Evolutionary conservation across 2,888 invertebrate species (phyloP).

Genomic region (Empis stercorea): DNA sequence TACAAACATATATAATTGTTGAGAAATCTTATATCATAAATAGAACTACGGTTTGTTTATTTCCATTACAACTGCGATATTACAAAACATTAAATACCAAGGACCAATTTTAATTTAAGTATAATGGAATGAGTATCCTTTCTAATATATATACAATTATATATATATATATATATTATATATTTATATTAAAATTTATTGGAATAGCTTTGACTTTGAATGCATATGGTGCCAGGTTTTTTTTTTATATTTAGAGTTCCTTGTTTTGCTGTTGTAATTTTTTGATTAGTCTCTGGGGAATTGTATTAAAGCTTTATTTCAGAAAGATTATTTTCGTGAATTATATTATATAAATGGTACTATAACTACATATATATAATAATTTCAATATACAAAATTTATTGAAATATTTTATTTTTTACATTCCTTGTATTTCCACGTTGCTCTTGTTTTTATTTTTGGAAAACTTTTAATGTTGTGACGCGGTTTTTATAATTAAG

Average conservation of each 20-base stretch:
- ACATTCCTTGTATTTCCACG: too few species aligned
- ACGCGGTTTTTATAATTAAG: too few species aligned
- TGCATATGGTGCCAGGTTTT: constrained; percentile 15
- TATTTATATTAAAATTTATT: constrained; percentile 12
- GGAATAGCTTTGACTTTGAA: constrained; percentile 11
- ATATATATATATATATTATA: background rate
- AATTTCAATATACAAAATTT: too few species aligned
- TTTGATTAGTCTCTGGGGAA: constrained; percentile 15
- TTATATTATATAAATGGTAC: too few species aligned
- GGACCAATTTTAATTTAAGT: constrained; percentile 3
- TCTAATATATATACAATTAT: background rate
- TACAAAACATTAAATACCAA: constrained; percentile 2
- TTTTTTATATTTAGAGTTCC: background rate
- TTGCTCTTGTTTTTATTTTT: too few species aligned
- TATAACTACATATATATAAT: too few species aligned
- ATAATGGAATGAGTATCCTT: background rate
- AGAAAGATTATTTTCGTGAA: background rate
- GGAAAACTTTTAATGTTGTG: too few species aligned
- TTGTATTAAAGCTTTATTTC: background rate
- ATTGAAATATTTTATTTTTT: too few species aligned
- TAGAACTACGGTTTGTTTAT: background rate
- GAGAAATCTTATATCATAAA: too few species aligned
- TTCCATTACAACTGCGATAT: background rate
- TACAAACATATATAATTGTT: too few species aligned
- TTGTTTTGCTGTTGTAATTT: background rate